These are phyloP conservation scores for Cheilosia scutellata DNA, from an alignment of 2,888 invertebrate genomes.

Conservation along the genomic window DNA sequence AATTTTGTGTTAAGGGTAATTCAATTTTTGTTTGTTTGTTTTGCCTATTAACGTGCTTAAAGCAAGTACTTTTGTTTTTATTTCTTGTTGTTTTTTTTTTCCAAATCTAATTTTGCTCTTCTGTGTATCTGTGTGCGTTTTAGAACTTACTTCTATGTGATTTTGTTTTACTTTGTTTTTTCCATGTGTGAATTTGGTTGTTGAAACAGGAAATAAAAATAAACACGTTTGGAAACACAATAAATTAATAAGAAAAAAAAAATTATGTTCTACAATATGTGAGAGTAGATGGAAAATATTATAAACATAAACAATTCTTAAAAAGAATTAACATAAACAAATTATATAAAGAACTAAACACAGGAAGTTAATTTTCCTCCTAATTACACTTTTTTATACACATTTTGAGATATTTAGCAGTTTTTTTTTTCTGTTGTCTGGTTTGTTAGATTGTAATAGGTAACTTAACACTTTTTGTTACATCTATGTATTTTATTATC, in stretches of 20 bases:
- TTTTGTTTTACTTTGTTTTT: slow-evolving; percentile 6
- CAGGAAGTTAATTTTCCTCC: slow-evolving; percentile 30
- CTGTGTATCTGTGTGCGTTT: slow-evolving; percentile 60
- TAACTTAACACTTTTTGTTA: slow-evolving; percentile 54
- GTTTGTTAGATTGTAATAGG: slow-evolving; percentile 51
- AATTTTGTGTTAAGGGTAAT: slow-evolving; percentile 58
- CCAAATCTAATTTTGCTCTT: slow-evolving; percentile 63
- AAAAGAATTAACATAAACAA: slow-evolving; percentile 72
- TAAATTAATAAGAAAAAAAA: slow-evolving; percentile 44
- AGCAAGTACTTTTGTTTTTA: slow-evolving; percentile 54
- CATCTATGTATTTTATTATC: slow-evolving; percentile 39
- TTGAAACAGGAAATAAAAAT: background rate
- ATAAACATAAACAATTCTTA: slow-evolving; percentile 70
- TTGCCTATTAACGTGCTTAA: slow-evolving; percentile 63
- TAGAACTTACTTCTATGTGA: slow-evolving; percentile 53
- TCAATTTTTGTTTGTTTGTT: slow-evolving; percentile 77
- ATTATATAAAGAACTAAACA: slow-evolving; percentile 33
- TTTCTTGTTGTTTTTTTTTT: slow-evolving; percentile 56
- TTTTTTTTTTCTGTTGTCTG: slow-evolving; percentile 1
- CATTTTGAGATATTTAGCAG: slow-evolving; percentile 60
- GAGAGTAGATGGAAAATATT: slow-evolving; percentile 25
- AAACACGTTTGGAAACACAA: slow-evolving; percentile 31
- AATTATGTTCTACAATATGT: slow-evolving; percentile 45
- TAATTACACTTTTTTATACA: slow-evolving; percentile 56
- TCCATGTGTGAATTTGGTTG: background rate